phyloP scores from a whole-genome alignment of 2,888 invertebrate species.

The Ditula angustiorana region DNA sequence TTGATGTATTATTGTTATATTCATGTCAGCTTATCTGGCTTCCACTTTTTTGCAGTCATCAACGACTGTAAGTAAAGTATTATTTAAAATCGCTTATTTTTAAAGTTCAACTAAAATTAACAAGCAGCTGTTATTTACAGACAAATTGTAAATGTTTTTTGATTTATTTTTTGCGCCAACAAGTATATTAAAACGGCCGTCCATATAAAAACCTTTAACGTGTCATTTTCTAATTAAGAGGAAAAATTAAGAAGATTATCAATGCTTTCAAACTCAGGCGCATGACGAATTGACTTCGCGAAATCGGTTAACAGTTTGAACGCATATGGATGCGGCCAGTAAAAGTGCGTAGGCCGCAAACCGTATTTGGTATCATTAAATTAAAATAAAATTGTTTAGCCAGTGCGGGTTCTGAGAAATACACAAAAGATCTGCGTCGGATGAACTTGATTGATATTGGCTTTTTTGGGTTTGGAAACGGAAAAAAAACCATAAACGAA shows the following conservation, averaged over 20 bases:
- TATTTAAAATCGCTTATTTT: too few relatives aligned
- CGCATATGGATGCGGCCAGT: conserved; percentile 34
- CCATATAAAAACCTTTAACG: neutral
- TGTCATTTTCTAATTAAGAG: conserved; percentile 4
- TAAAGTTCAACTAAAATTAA: too few relatives aligned
- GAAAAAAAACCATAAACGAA: neutral
- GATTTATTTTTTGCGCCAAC: neutral
- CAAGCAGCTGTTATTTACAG: neutral
- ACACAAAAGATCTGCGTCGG: conserved; percentile 22
- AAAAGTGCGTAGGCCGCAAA: conserved; percentile 34
- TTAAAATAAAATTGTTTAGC: conserved; percentile 28
- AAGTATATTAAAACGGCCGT: neutral
- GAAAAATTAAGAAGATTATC: conserved; percentile 13
- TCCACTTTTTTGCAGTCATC: too few relatives aligned
- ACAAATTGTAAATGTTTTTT: neutral
- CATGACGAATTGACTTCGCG: conserved; percentile 35
- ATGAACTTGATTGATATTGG: conserved; percentile 26
- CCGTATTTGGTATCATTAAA: conserved; percentile 32
- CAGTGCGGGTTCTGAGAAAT: conserved; percentile 19
- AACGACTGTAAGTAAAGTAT: too few relatives aligned
- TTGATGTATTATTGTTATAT: too few relatives aligned
- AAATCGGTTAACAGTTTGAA: conserved; percentile 16
- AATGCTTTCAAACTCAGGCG: conserved; percentile 13
- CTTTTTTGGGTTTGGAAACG: conserved; percentile 9
- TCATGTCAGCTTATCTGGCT: too few relatives aligned